Evolutionary conservation across 2,797 vertebrate genomes (phyloP), one percentile per base, ranked within the genome.

Genomic region (Argyrosomus regius): DNA sequence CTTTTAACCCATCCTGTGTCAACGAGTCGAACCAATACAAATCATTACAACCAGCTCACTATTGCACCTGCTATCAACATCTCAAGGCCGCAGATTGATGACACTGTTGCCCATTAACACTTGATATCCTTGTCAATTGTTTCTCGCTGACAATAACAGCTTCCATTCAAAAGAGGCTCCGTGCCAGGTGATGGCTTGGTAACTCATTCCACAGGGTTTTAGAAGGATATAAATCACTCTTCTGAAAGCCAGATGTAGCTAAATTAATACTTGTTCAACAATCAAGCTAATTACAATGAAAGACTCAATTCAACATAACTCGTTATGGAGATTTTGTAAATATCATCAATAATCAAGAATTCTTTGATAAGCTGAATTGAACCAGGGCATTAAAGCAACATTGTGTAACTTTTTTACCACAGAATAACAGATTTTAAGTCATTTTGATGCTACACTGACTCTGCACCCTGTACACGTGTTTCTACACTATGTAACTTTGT

Each of bases 51-150:
- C 17, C 72, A n/a, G 35, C 57, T 67, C 54, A 17, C 54, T n/a
- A 4, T 50, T 7, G 53, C 17, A 59, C 11, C 50, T 11, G 8
- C 75, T 41, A 16, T 58, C 70, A 65, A 85, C 70, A 76, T 11
- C 43, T 75, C 8, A 5, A 72, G 28, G 81, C 22, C 1, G 4
- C 58, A 67, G 67, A 75, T 20, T 35, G 31, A 68, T 64, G 53
- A 46, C 39, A 62, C 1, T 26, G 59, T 20, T 14, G 57, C 56
- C 63, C 63, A 74, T 83, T 84, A 71, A 71, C 66, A 65, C 48
- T 74, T 76, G 69, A 72, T 69, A 73, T 77, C 50, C 56, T 69
- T 45, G 64, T 77, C 46, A 82, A 58, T 71, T 77, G 74, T 77
- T 68, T 79, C 60, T 58, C 16, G 39, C 16, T n/a, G 43, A 78